phyloP scores from a whole-genome alignment of 2,888 invertebrate species.

The Nomada flava region DNA sequence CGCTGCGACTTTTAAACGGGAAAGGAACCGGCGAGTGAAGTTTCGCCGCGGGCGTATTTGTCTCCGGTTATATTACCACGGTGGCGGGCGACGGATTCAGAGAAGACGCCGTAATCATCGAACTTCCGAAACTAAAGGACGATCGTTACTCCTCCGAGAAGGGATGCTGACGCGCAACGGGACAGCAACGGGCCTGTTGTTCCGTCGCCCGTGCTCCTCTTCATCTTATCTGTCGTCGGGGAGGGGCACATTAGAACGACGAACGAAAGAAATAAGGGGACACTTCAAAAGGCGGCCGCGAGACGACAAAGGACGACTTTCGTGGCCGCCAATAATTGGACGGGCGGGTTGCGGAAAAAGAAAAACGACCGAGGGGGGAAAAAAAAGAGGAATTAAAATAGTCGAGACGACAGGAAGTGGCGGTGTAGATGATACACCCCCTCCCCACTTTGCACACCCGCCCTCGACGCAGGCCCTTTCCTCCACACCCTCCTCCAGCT shows the following conservation, averaged over 20 bases:
- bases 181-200: conserved; percentile 11
- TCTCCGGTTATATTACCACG: conserved; percentile 35
- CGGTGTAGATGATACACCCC: conserved; percentile 57
- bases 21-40: conserved; percentile 4
- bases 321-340: conserved; percentile 68
- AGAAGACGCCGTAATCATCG: conserved; percentile 50
- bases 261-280: conserved; percentile 46
- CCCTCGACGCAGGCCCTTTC: conserved; percentile 22
- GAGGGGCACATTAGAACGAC: conserved; percentile 35
- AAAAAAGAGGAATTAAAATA: conserved; percentile 62
- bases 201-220: not conserved
- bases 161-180: conserved; percentile 30
- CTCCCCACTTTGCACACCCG: not conserved
- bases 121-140: conserved; percentile 55
- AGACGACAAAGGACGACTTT: conserved; percentile 48
- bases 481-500: conserved; percentile 1
- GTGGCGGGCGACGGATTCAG: conserved; percentile 16
- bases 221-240: conserved; percentile 42
- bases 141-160: conserved; percentile 44
- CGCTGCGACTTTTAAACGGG: conserved; percentile 22
- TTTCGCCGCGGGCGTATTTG: conserved; percentile 32
- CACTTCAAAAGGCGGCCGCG: conserved; percentile 58
- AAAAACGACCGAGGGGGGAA: conserved; percentile 28
- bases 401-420: conserved; percentile 65
- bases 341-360: conserved; percentile 47